Evolutionary conservation across 2,797 vertebrate species (phyloP).

Genomic region (Poeciliopsis presidionis): DNA sequence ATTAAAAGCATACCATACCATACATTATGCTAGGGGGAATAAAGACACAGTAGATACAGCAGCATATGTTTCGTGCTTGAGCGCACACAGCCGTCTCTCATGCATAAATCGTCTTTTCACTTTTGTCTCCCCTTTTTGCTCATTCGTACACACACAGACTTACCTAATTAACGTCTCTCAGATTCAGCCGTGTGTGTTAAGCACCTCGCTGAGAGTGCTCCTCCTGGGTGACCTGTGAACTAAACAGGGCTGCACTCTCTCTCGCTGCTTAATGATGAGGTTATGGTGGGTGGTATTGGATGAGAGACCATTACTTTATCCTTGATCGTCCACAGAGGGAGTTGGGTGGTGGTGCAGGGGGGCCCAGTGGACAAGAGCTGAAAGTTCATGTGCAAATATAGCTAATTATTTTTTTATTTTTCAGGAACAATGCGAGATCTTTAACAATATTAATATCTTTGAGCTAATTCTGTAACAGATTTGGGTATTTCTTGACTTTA

Average conservation of each 20-base stretch:
- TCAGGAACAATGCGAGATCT: neutral
- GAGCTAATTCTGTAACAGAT: neutral
- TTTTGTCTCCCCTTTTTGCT: slow-evolving; percentile 31
- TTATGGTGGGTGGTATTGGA: slow-evolving; percentile 56
- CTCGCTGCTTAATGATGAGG: slow-evolving; percentile 63
- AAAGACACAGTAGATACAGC: slow-evolving; percentile 20
- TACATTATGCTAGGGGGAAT: slow-evolving; percentile 69
- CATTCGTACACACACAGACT: slow-evolving; percentile 9
- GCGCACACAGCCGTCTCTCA: slow-evolving; percentile 12
- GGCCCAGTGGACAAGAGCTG: slow-evolving; percentile 42
- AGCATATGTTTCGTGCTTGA: slow-evolving; percentile 16
- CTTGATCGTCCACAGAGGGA: slow-evolving; percentile 35
- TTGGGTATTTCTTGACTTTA: slow-evolving; percentile 3
- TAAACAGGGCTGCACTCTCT: slow-evolving; percentile 41
- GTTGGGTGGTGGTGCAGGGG: slow-evolving; percentile 41
- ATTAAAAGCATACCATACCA: slow-evolving; percentile 76
- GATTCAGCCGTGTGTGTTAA: slow-evolving; percentile 54
- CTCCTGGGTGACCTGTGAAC: slow-evolving; percentile 74
- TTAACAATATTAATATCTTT: neutral
- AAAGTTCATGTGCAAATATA: slow-evolving; percentile 55
- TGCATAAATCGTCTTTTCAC: slow-evolving; percentile 6
- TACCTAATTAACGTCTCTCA: slow-evolving; percentile 71
- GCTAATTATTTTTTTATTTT: slow-evolving; percentile 24
- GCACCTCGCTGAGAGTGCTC: slow-evolving; percentile 58
- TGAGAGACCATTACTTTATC: slow-evolving; percentile 69